Percentiles rank a stretch among this genome's conserved stretches.
Conservation (phyloP, 53 echinoderm and acorn worm genomes). For the Hippasteria phrygiana region DNA sequence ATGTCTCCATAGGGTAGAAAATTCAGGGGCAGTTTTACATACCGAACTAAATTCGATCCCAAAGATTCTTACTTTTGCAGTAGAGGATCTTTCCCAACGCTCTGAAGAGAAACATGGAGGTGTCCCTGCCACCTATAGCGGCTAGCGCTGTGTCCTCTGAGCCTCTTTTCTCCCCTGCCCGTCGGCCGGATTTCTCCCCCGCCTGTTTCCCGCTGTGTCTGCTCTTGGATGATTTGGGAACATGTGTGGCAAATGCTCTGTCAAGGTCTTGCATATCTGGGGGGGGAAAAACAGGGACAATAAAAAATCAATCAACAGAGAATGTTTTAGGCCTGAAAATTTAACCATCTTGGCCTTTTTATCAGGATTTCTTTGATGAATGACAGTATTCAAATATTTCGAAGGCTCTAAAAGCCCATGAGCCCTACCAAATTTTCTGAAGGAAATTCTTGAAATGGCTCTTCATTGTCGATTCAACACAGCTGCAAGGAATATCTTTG, state of each 20-base stretch:
- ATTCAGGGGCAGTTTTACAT: too few relatives aligned
- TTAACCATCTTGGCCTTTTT: too few relatives aligned
- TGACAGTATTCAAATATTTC: too few relatives aligned
- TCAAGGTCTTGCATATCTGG: conserved; percentile 70
- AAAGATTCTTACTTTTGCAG: conserved; percentile 75
- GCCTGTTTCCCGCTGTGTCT: conserved; percentile 15
- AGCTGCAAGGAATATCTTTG: too few relatives aligned
- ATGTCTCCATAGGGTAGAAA: too few relatives aligned
- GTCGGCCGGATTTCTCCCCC: conserved; percentile 16
- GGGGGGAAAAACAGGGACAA: conserved; percentile 27
- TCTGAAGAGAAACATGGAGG: conserved; percentile 92
- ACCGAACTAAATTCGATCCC: not conserved
- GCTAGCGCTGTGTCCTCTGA: conserved; percentile 62
- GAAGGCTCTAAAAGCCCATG: too few relatives aligned
- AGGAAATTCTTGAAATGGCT: too few relatives aligned
- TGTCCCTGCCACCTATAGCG: conserved; percentile 93
- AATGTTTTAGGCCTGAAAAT: not conserved
- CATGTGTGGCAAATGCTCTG: conserved; percentile 29
- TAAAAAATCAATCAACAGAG: not conserved
- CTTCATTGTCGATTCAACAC: too few relatives aligned
- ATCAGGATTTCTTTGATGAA: too few relatives aligned
- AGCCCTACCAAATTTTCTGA: too few relatives aligned
- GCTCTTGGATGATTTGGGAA: not conserved
- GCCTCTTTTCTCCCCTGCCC: conserved; percentile 39
- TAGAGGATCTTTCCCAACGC: conserved; percentile 97